These are phyloP conservation scores for Mimas tiliae DNA, from an alignment of 2,888 invertebrate genomes.

Conservation along the genomic window DNA sequence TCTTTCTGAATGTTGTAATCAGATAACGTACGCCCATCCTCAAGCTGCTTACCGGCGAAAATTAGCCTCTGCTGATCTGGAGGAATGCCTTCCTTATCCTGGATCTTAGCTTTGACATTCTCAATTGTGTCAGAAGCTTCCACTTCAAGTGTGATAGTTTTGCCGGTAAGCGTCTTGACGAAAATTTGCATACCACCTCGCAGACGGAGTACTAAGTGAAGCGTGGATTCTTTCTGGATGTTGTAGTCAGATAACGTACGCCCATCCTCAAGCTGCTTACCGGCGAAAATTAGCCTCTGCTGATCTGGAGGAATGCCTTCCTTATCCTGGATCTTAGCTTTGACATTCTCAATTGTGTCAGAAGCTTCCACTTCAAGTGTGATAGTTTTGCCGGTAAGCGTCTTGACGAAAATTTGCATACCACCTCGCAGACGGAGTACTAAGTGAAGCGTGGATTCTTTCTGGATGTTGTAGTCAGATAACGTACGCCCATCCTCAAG, in stretches of 20 bases:
- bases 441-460: slow-evolving; percentile 57
- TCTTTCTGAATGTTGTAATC: slow-evolving; percentile 31
- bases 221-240: slow-evolving; percentile 44
- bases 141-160: slow-evolving; percentile 33
- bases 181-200: slow-evolving; percentile 41
- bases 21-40: slow-evolving; percentile 29
- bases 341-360: slow-evolving; percentile 43
- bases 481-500: slow-evolving; percentile 58
- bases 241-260: slow-evolving; percentile 44
- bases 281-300: slow-evolving; percentile 42
- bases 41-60: slow-evolving; percentile 29
- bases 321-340: slow-evolving; percentile 44
- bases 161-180: slow-evolving; percentile 32
- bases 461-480: slow-evolving; percentile 59
- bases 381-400: slow-evolving; percentile 52
- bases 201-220: slow-evolving; percentile 44
- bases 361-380: slow-evolving; percentile 47
- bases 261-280: slow-evolving; percentile 43
- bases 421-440: slow-evolving; percentile 55
- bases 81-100: slow-evolving; percentile 31
- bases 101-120: slow-evolving; percentile 32
- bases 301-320: slow-evolving; percentile 45
- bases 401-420: slow-evolving; percentile 61
- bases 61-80: slow-evolving; percentile 30
- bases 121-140: slow-evolving; percentile 30